Conservation (phyloP, 2,888 invertebrate species). For the Parochlus steinenii region DNA sequence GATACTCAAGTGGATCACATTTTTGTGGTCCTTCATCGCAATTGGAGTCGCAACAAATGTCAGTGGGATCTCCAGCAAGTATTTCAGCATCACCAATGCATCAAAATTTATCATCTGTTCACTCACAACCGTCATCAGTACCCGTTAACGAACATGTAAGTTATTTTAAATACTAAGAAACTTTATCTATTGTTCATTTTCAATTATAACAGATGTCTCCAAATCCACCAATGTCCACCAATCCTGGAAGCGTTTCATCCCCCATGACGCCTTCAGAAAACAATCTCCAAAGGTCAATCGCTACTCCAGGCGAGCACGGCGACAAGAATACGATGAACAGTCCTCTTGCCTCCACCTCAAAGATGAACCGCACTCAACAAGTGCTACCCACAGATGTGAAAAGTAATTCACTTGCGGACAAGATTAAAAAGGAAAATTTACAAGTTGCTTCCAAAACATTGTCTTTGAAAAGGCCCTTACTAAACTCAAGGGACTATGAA, state of each 20-base stretch:
- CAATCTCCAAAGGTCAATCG: background rate
- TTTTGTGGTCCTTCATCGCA: constrained; percentile 3
- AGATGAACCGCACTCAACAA: background rate
- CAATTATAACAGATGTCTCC: too few relatives aligned
- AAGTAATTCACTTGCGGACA: background rate
- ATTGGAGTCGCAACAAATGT: constrained; percentile 18
- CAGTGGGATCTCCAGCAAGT: constrained; percentile 47
- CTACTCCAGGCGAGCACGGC: background rate
- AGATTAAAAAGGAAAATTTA: too few relatives aligned
- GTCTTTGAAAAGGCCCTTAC: constrained; percentile 54
- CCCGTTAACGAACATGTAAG: constrained; percentile 36
- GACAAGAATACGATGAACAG: background rate
- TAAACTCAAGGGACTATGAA: constrained; percentile 64
- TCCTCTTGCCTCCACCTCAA: background rate
- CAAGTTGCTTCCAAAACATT: too few relatives aligned
- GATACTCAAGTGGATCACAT: background rate
- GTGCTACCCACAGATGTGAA: constrained; percentile 12
- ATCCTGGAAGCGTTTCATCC: too few relatives aligned
- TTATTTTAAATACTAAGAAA: too few relatives aligned
- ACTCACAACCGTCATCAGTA: constrained; percentile 53
- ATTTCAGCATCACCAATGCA: constrained; percentile 48
- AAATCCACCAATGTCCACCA: too few relatives aligned
- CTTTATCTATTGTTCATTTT: too few relatives aligned
- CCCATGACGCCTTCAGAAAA: too few relatives aligned
- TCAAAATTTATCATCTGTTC: constrained; percentile 40